Evolutionary conservation across 2,888 invertebrate species (phyloP), one percentile per base, ranked within the genome.

Genomic region (Drosophila anomelani): DNA sequence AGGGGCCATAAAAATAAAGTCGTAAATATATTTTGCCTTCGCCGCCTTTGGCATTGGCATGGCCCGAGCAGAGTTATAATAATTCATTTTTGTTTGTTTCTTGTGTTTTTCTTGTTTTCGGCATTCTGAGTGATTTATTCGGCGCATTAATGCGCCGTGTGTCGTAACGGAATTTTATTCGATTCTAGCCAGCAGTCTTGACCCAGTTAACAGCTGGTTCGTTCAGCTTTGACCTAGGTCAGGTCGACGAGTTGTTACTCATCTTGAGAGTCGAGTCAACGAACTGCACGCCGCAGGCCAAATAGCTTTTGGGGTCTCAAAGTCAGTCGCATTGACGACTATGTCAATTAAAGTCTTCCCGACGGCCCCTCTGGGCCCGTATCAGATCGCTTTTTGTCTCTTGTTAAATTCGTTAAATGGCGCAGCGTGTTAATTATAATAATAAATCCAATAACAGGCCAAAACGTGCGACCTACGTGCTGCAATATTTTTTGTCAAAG

Each of bases 381-480:
- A 56, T 57, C 59, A 51, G 64, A 73, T 58, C 32, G 47, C 2
- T 32, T 12, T 32, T 73, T 43, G 49, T 43, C 46, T 47, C 57
- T 55, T 39, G 64, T 41, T 55, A 56, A 74, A 63, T 76, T 72
- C 57, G 74, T 61, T 77, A 81, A 85, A 76, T 78, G 73, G 72
- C 78, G 62, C 69, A 75, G 80, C 80, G 73, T 76, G 71, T 73
- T 78, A 80, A 85, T 84, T 82, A 82, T 78, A 77, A 82, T 85
- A 78, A 85, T 78, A 78, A 85, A 82, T 85, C 77, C 83, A 89
- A 89, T 87, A 85, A 82, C 73, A 85, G 85, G 53, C 76, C 73
- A 55, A 80, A 78, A 87, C 78, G 85, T 77, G 83, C 77, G 88
- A 85, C 88, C 88, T 89, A 89, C 85, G 85, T 85, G 85, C 75